Conservation (phyloP, 2,113 vertebrate genomes). For the Gopherus evgoodei region DNA sequence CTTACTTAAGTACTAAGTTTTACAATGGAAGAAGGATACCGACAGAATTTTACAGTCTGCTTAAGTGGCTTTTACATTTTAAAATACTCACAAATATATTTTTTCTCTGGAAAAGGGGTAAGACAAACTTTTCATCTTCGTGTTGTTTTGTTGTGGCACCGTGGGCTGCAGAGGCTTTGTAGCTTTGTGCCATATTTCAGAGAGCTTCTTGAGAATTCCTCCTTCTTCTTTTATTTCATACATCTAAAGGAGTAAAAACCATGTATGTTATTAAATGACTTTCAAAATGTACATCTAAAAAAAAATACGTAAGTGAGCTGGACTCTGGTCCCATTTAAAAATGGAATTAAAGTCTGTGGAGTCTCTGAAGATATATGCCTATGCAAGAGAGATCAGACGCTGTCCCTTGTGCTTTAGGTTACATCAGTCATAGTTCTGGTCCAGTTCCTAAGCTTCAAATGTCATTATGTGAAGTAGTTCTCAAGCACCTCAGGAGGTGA, state of each 20-base stretch:
- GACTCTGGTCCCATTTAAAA: accelerated
- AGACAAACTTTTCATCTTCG: constrained; percentile 88
- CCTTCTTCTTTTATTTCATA: constrained; percentile 89
- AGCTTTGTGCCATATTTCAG: constrained; percentile 81
- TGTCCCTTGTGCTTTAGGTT: not conserved
- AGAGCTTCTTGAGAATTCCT: constrained; percentile 83
- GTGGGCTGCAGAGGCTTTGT: constrained; percentile 89
- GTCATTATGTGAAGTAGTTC: not conserved
- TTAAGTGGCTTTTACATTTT: not conserved
- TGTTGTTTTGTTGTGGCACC: constrained; percentile 83
- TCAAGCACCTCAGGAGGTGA: not conserved
- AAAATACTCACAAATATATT: constrained; percentile 91
- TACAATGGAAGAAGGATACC: not conserved
- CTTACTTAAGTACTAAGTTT: accelerated
- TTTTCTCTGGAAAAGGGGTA: constrained; percentile 96
- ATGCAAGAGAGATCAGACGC: not conserved
- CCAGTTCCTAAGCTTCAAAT: not conserved
- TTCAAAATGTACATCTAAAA: not conserved
- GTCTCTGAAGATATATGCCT: not conserved
- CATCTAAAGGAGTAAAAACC: constrained; percentile 78
- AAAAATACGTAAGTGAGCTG: not conserved
- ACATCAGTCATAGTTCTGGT: not conserved
- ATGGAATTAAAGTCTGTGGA: not conserved
- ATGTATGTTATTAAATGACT: not conserved
- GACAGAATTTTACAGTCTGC: not conserved